phyloP scores from a whole-genome alignment of 2,888 invertebrate species.

The Idaea dimidiata region DNA sequence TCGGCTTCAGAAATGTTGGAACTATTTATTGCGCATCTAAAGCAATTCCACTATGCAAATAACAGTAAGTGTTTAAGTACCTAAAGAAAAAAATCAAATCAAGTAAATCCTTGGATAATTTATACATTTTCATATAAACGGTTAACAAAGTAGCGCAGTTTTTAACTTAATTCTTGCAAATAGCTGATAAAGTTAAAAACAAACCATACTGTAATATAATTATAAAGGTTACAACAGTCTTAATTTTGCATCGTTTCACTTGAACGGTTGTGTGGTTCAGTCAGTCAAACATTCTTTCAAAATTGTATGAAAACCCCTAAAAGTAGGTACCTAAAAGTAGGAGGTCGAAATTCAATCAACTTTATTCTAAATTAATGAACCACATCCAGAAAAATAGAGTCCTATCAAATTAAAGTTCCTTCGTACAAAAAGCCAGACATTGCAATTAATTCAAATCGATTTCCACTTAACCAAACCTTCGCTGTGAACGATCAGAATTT shows the following conservation, averaged over 20 bases:
- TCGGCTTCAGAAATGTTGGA: constrained; percentile 34
- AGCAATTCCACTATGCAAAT: constrained; percentile 14
- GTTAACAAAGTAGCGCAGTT: too few relatives aligned
- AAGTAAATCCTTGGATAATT: too few relatives aligned
- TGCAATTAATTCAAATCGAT: constrained; percentile 78
- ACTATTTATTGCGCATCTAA: constrained; percentile 30
- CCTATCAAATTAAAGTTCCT: constrained; percentile 72
- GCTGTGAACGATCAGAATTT: constrained; percentile 75
- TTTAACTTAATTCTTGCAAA: too few relatives aligned
- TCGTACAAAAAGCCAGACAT: constrained; percentile 51
- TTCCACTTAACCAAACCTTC: constrained; percentile 69
- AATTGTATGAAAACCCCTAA: constrained; percentile 9
- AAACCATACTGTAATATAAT: too few relatives aligned
- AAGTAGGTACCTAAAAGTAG: constrained; percentile 8
- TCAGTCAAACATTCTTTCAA: neutral
- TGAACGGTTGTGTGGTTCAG: constrained; percentile 18
- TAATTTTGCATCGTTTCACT: constrained; percentile 7
- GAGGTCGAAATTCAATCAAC: constrained; percentile 8
- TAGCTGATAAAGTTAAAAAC: too few relatives aligned
- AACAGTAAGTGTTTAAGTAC: constrained; percentile 12
- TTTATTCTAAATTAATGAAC: constrained; percentile 11
- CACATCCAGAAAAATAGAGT: constrained; percentile 40
- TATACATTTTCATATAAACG: too few relatives aligned
- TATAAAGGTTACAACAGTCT: too few relatives aligned
- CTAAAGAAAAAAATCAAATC: too few relatives aligned